Base-by-base conservation (phyloP, 2,797 vertebrate species). In the Sebastiscus albofasciatus region DNA sequence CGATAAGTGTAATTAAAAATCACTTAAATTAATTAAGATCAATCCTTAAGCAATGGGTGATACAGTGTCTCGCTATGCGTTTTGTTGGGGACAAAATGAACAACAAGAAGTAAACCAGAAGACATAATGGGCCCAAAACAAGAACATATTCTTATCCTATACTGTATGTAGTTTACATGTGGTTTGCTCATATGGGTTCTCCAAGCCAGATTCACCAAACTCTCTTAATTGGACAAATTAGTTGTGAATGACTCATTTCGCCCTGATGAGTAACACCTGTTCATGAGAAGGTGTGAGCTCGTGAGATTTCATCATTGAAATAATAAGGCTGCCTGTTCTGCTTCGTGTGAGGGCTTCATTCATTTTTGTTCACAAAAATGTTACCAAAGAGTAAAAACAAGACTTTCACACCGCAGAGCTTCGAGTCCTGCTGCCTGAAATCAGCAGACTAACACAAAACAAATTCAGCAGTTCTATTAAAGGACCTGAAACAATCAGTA, bases 11-110 rank as follows among this genome's bases (percentile, higher is more conserved):
- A 78, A 84, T 82, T 82, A 81, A 73, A 73, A 56, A 75, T 55
- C 42, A 69, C 52, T 79, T 58, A 18, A 62, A 77, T 78, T 49
- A 79, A 72, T 71, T 72, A 73, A 75, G 62, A 81, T 75, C 49
- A 83, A 27, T 83, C 78, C 67, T 64, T 54, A 71, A 86, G 79
- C 74, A 86, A 73, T 36, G 70, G 26, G 67, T 76, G 55, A 79
- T 64, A 55, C 4, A 5, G 26, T 31, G 26, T 69, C 42, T 55
- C 2, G 24, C 36, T 74, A 4, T 14, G 54, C 4, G 13, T 10
- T 68, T 68, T 24, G n/a, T 22, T 54, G 7, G 46, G 20, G 16
- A 27, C n/a, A 22, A 26, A 42, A 65, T 65, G 2, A 65, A 26
- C 29, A 61, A 31, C 61, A 67, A 59, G 10, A 52, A 39, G 8